Percentiles rank a stretch among this genome's conserved stretches.
Conservation (phyloP, 2,113 vertebrate species). For the Platycercus adscitus region DNA sequence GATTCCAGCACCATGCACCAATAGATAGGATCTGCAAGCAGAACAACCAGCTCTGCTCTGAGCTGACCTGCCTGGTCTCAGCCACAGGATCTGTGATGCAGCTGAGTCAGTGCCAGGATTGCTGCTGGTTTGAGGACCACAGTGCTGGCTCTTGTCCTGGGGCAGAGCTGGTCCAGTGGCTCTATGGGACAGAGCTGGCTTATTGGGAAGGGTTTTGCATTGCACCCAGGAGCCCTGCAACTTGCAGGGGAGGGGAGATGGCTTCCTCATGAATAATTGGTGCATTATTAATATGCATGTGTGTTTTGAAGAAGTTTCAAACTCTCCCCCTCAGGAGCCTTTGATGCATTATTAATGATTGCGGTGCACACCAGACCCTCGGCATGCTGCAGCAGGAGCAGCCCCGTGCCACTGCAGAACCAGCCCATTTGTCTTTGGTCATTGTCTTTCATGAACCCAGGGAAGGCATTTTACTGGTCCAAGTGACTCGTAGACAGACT, state of each 20-base stretch:
- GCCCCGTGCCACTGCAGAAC: neutral
- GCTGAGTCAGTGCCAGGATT: neutral
- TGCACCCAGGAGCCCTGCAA: neutral
- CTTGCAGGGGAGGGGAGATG: neutral
- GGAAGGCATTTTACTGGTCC: neutral
- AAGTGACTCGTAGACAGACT: rapidly evolving
- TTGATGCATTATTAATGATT: slow-evolving; percentile 33
- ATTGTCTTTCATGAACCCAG: neutral
- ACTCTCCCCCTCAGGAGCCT: neutral
- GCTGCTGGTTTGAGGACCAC: neutral
- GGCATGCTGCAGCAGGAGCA: neutral
- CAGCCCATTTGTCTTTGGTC: neutral
- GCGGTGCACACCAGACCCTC: neutral
- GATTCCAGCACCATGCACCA: neutral
- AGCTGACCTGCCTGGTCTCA: neutral
- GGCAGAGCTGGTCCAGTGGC: neutral
- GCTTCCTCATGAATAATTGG: neutral
- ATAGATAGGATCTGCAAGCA: neutral
- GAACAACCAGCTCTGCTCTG: neutral
- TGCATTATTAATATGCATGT: neutral
- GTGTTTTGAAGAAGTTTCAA: neutral
- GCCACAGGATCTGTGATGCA: neutral
- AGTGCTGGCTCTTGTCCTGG: rapidly evolving
- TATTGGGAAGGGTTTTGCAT: neutral
- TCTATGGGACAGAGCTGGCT: neutral